Evolutionary conservation across 2,113 vertebrate species (phyloP).

Genomic region (Galemys pyrenaicus): DNA sequence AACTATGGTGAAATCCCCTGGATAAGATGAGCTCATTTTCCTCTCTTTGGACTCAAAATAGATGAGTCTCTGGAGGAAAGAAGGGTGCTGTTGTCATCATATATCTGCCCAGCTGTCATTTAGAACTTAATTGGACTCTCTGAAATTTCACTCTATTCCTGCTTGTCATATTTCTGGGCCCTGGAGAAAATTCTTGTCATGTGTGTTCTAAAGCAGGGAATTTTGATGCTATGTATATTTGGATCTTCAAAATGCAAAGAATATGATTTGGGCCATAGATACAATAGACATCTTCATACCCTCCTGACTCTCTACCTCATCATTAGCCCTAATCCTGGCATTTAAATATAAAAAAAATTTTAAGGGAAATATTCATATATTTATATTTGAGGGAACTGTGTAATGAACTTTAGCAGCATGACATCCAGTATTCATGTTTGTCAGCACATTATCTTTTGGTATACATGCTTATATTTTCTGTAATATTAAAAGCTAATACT

Average conservation of each 20-base stretch:
- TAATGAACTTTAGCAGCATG: background rate
- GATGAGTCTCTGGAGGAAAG: conserved; percentile 48
- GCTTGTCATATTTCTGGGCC: conserved; percentile 47
- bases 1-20: conserved; percentile 24
- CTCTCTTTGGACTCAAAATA: conserved; percentile 51
- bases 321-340: background rate
- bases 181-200: conserved; percentile 32
- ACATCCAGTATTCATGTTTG: background rate
- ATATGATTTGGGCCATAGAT: background rate
- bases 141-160: conserved; percentile 51
- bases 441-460: background rate
- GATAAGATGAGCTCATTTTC: background rate
- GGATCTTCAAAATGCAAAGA: conserved; percentile 20
- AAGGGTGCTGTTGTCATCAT: conserved; percentile 41
- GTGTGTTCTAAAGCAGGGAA: conserved; percentile 42
- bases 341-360: too few species aligned
- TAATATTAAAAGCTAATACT: background rate
- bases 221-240: conserved; percentile 19
- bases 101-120: conserved; percentile 58
- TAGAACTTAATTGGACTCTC: conserved; percentile 46
- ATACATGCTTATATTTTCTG: background rate
- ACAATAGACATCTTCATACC: background rate
- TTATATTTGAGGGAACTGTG: background rate
- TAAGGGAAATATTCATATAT: background rate
- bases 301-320: background rate